These are phyloP conservation scores for Pithys albifrons DNA, from an alignment of 2,113 vertebrate genomes.

Conservation along the genomic window DNA sequence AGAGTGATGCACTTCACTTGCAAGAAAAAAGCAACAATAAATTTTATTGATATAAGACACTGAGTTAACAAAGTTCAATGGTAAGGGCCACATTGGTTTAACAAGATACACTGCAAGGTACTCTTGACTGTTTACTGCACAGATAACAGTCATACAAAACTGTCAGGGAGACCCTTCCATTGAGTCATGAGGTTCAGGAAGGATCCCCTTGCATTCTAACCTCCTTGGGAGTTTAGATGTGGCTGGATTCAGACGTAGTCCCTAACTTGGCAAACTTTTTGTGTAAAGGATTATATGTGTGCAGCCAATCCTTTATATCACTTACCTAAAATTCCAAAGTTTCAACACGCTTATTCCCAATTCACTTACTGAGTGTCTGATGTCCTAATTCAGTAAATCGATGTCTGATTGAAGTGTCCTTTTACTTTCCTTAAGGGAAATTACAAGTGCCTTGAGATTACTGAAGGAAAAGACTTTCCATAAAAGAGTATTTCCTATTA, in stretches of 20 bases:
- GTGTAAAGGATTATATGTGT: not conserved
- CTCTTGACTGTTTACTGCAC: not conserved
- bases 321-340: not conserved
- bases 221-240: not conserved
- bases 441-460: not conserved
- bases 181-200: not conserved
- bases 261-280: not conserved
- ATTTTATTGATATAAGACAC: not conserved
- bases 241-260: not conserved
- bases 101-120: not conserved
- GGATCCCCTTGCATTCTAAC: not conserved
- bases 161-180: not conserved
- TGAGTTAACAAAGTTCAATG: not conserved
- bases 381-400: not conserved
- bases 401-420: not conserved
- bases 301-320: not conserved
- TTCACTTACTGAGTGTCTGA: not conserved
- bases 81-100: not conserved
- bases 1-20: not conserved
- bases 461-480: not conserved
- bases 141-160: not conserved
- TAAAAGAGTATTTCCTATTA: not conserved
- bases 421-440: not conserved
- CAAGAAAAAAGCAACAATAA: not conserved
- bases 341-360: not conserved